Conservation (phyloP, 64 coral and sea anemone genomes). For the Catalaphyllia jardinei region DNA sequence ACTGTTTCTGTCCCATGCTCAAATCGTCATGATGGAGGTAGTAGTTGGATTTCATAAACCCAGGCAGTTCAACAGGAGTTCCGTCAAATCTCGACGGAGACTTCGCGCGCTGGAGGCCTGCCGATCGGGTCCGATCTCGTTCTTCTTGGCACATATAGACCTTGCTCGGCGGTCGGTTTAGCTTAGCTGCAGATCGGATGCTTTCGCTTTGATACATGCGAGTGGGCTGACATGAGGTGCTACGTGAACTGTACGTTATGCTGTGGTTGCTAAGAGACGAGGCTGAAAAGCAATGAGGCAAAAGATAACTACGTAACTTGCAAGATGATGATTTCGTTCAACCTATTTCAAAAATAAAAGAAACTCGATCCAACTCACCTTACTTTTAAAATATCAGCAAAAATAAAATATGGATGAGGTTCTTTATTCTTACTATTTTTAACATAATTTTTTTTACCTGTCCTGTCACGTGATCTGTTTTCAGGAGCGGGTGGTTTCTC, state of each 20-base stretch:
- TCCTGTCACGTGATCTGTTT: constrained; percentile 57
- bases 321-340: background rate
- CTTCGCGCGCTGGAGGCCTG: background rate
- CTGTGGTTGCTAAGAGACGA: constrained; percentile 74
- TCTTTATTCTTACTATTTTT: background rate
- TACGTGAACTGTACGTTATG: constrained; percentile 68
- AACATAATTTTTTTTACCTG: background rate
- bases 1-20: constrained; percentile 91
- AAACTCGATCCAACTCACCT: no score
- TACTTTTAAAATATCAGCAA: no score
- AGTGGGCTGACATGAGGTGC: constrained; percentile 66
- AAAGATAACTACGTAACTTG: background rate
- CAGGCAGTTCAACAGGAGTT: constrained; percentile 59
- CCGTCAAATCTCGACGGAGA: constrained; percentile 56
- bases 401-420: background rate
- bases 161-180: constrained; percentile 81
- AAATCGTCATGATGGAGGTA: constrained; percentile 77
- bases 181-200: constrained; percentile 61
- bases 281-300: constrained; percentile 7
- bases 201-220: constrained; percentile 74
- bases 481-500: constrained; percentile 66
- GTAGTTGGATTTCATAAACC: constrained; percentile 79
- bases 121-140: background rate
- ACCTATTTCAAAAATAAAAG: no score
- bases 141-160: constrained; percentile 48